Conservation (phyloP, 2,113 vertebrate genomes). For the Colinus virginianus region DNA sequence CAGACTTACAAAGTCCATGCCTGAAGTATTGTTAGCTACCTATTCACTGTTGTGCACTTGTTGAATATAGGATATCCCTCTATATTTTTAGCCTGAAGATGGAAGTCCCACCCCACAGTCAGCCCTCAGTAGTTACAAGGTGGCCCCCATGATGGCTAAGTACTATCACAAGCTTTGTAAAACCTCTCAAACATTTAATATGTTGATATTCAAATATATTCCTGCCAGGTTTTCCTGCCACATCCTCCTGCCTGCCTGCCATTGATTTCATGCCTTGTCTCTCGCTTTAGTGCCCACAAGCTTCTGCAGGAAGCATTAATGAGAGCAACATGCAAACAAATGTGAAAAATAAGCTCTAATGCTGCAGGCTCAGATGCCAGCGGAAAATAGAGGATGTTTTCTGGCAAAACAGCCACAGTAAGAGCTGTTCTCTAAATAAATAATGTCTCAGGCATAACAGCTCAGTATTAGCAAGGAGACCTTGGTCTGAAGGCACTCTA, state of each 20-base stretch:
- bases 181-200: conserved; percentile 7
- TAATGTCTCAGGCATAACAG: not conserved
- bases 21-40: conserved; percentile 1
- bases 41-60: not conserved
- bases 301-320: conserved; percentile 55
- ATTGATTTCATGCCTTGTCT: conserved; percentile 30
- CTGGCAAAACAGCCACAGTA: conserved; percentile 63
- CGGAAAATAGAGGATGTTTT: conserved; percentile 59
- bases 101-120: not conserved
- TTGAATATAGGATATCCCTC: not conserved
- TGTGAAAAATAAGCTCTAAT: conserved; percentile 70
- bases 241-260: conserved; percentile 33
- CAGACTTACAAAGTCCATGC: not conserved
- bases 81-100: not conserved
- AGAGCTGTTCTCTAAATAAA: conserved; percentile 61
- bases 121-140: not conserved
- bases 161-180: not conserved
- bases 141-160: not conserved
- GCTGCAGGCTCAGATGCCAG: conserved; percentile 40
- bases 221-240: conserved; percentile 21
- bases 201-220: conserved; percentile 4
- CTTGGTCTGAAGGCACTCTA: not conserved
- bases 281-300: not conserved
- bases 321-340: conserved; percentile 60
- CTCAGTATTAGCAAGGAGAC: not conserved